Percentiles rank a stretch among this genome's conserved stretches.
These are phyloP conservation scores for Geotrypetes seraphini DNA, from an alignment of 2,797 vertebrate species.

Conservation along the genomic window DNA sequence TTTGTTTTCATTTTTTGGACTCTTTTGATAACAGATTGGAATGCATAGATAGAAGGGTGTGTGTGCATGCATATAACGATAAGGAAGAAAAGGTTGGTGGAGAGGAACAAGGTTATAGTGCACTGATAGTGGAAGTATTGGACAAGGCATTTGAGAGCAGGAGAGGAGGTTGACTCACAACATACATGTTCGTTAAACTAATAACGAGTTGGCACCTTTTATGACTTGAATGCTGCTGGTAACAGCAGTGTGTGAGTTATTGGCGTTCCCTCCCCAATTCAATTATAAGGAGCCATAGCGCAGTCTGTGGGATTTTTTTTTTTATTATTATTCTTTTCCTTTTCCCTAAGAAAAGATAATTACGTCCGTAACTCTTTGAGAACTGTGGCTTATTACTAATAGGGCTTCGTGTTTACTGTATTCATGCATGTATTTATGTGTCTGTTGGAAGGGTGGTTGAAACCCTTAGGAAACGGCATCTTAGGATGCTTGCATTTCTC, in stretches of 20 bases:
- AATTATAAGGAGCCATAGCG: conserved; percentile 3
- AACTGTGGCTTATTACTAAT: not conserved
- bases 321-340: too few species aligned
- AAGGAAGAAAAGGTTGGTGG: too few species aligned
- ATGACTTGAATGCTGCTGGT: conserved; percentile 3
- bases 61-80: not conserved
- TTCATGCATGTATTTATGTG: not conserved
- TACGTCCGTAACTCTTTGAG: not conserved
- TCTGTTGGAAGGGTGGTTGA: too few species aligned
- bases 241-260: conserved; percentile 1
- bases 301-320: too few species aligned
- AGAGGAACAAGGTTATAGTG: conserved; percentile 20
- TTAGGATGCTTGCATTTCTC: too few species aligned
- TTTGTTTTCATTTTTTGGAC: not conserved
- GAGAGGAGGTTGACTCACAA: conserved; percentile 1
- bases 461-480: too few species aligned
- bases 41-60: too few species aligned
- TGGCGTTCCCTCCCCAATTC: conserved; percentile 12
- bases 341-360: conserved; percentile 4
- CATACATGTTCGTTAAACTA: conserved; percentile 9
- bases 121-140: conserved; percentile 23
- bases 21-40: too few species aligned
- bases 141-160: conserved; percentile 18
- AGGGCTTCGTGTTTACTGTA: not conserved
- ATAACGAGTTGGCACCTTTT: conserved; percentile 7